Evolutionary conservation across 2,888 invertebrate species (phyloP), one percentile per base, ranked within the genome.

Genomic region (Malacosoma neustria): DNA sequence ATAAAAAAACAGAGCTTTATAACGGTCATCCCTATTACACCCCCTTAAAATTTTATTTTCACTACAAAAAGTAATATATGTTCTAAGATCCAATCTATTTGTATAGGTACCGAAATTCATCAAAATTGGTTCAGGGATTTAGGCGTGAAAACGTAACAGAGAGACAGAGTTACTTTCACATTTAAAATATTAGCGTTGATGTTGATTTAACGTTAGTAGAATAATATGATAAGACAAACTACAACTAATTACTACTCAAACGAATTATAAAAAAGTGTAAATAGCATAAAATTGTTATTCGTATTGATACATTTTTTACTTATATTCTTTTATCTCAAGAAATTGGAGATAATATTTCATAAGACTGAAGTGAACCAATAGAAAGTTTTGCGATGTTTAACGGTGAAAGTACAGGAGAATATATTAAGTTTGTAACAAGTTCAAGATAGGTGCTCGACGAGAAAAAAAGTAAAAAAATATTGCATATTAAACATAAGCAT

Each of bases 341-440:
- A 6, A 7, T 9, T 33, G n/a, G 13, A n/a, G 22, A 48, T 54
- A 51, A 51, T 48, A 58, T 46, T 44, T 4, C 49, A 46, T 46
- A 43, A 41, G 50, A 50, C 45, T 47, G 45, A 48, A 50, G 45
- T 41, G 42, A 40, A 37, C 49, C 51, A 50, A 54, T 56, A 54
- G 36, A 56, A 60, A 63, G 54, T 61, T 61, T 54, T 47, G 47
- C 54, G 54, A 56, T 58, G 51, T 52, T 58, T 54, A 54, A 55
- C 58, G 49, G 49, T 35, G 49, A 59, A 64, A 62, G 60, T 62
- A 60, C 46, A 41, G 38, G 53, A 45, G 54, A 59, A 62, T 57
- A 60, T 58, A 62, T 60, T 58, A 60, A 62, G 56, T 65, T 64
- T 45, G 48, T 46, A 55, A 58, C 48, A 57, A 60, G 54, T 61